These are phyloP conservation scores for Salvelinus alpinus DNA, from an alignment of 2,113 vertebrate genomes.

Conservation along the genomic window DNA sequence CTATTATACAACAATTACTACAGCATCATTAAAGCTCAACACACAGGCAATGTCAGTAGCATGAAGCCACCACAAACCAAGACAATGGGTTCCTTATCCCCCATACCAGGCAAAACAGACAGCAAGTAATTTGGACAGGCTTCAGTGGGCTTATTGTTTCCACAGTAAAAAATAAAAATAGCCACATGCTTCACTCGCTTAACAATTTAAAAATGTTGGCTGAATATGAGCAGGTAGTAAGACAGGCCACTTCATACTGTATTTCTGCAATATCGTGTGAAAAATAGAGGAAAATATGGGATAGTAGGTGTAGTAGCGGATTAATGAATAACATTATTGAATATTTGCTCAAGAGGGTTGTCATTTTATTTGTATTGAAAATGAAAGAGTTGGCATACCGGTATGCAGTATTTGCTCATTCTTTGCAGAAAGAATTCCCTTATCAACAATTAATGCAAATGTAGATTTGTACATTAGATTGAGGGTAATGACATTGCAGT, in stretches of 20 bases:
- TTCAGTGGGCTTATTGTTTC: not conserved
- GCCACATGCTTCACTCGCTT: not conserved
- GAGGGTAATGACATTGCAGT: no score
- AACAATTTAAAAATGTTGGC: not conserved
- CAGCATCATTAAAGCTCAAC: constrained; percentile 28
- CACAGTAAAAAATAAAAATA: not conserved
- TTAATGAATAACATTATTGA: not conserved
- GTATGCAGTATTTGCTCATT: no score
- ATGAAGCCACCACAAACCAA: not conserved
- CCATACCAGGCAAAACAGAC: not conserved
- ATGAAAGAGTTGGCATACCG: not conserved
- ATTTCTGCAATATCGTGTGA: not conserved
- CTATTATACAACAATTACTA: constrained; percentile 51
- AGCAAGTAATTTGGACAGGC: not conserved
- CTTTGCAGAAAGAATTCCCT: no score
- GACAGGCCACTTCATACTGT: not conserved
- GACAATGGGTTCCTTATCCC: not conserved
- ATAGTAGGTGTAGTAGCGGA: not conserved
- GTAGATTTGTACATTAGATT: no score
- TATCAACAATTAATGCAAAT: no score
- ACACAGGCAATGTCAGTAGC: constrained; percentile 2
- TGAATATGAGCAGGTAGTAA: not conserved
- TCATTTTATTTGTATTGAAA: not conserved
- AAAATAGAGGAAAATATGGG: not conserved
- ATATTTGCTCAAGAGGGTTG: not conserved